A percentile compares a stretch with the other conserved stretches of the same genome.
These are phyloP conservation scores for Glaucopsyche alexis DNA, from an alignment of 2,888 invertebrate species.

Conservation along the genomic window DNA sequence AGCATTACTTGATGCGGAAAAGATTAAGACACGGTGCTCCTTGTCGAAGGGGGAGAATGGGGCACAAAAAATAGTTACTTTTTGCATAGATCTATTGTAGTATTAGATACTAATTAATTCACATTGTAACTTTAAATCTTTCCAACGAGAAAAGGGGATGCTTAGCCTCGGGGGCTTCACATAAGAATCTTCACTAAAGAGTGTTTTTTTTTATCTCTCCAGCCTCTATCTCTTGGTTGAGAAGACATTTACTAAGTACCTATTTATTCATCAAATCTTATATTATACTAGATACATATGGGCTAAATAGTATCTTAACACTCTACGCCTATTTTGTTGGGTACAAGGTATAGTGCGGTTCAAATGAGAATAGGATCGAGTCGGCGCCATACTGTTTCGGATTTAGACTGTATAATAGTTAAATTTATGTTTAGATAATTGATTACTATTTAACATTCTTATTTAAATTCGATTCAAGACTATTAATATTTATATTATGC, in stretches of 20 bases:
- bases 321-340: too few species aligned
- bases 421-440: too few species aligned
- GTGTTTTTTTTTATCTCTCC: neutral
- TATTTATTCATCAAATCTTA: too few species aligned
- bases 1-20: slow-evolving; percentile 17
- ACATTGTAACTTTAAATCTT: slow-evolving; percentile 2
- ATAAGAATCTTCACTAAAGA: neutral
- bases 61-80: neutral
- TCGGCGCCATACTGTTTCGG: too few species aligned
- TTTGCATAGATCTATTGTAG: neutral
- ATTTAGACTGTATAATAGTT: too few species aligned
- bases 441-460: too few species aligned
- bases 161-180: neutral
- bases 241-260: neutral
- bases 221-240: neutral
- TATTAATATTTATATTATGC: too few species aligned
- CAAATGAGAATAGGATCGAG: too few species aligned
- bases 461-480: too few species aligned
- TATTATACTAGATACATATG: too few species aligned
- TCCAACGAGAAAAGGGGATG: neutral
- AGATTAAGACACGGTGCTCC: slow-evolving; percentile 8
- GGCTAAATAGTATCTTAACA: too few species aligned
- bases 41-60: neutral
- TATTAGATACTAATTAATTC: slow-evolving; percentile 16
- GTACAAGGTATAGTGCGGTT: too few species aligned